Evolutionary conservation across 1,140 invertebrate genomes (phyloP), one percentile per base, ranked within the genome.

Genomic region (Araneus ventricosus): DNA sequence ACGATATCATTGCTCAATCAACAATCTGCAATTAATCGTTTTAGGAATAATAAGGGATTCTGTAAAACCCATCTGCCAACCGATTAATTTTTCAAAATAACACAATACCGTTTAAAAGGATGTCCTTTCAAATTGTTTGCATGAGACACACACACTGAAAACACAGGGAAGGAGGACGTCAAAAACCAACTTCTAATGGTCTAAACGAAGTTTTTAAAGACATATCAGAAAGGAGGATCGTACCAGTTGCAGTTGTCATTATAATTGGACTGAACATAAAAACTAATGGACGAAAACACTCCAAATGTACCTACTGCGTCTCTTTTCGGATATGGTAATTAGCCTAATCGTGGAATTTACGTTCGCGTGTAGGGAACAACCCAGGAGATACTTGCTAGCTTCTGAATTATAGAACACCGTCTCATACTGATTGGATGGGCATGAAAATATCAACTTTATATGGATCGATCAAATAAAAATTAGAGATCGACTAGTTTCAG

Each of bases 71-170:
- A 79, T 79, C 17, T 79, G 14, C 70, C 7, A 79, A 79, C 70
- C 34, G 70, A 79, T 79, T 79, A 79, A 79, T 24, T 37, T 79
- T 79, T 79, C 34, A 79, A 30, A 79, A 52, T 14, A 37, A 17
- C 17, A 22, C 70, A 79, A 34, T 79, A 79, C 34, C 70, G 14
- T 79, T 79, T 27, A 79, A 37, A 79, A 30, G 14, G 27, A n/a
- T 79, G 24, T n/a, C 24, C 7, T n/a, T 22, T 20, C 70, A 79
- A 79, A 79, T 79, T 79, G 34, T 27, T 37, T 20, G 70, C 14
- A 20, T 79, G 27, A 79, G 27, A 30, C 17, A 37, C 70, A 30
- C 14, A 79, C 17, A 79, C 70, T 37, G 5, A 27, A 37, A 79
- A 27, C 17, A 30, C 2, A 30, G 27, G 20, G 17, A 37, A 52